Evolutionary conservation across 2,113 vertebrate species (phyloP), one percentile per base, ranked within the genome.

Genomic region (Sylvia atricapilla): DNA sequence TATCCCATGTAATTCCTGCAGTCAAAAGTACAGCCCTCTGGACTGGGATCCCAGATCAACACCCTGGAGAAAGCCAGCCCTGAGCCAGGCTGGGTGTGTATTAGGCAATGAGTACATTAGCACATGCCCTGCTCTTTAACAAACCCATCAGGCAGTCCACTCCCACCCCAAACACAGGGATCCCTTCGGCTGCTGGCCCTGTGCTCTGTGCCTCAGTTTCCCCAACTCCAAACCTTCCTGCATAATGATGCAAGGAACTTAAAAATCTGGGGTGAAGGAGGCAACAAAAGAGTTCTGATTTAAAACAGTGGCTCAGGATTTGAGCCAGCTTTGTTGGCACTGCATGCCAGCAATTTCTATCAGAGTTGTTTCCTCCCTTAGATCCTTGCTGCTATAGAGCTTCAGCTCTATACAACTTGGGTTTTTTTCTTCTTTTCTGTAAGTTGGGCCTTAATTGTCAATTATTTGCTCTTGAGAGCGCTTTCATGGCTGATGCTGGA

Each of bases 361-460:
- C 8, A 7, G 41, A 69, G 55, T 84, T 52, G 47, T 70, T 80
- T 75, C 30, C 43, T 84, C 30, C 1, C n/a, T 77, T 62, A 86
- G 66, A 92, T 70, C 53, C 64, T 77, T 23, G 5, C 46, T 74
- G 56, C 30, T 59, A 63, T 70, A 93, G 30, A 56, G 25, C 67
- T 90, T 76, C 35, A 91, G 67, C 76, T 76, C 20, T 41, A 41
- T 33, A 50, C 15, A 69, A 17, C 86, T 86, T 52, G 27, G 31
- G 3, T 0, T 10, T 16, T 41, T 47, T 68, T 24, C 22, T 81
- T 90, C n/a, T 76, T 68, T 83, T 86, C 90, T 83, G 39, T 78
- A 86, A 91, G 53, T 37, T 8, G 3, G 22, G 47, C 74, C 94
- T 95, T 94, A 96, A 77, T 91, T 90, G 89, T 89, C 74, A 92